Base-by-base conservation (phyloP, 2,113 vertebrate species). In the Telmatochromis sp. region DNA sequence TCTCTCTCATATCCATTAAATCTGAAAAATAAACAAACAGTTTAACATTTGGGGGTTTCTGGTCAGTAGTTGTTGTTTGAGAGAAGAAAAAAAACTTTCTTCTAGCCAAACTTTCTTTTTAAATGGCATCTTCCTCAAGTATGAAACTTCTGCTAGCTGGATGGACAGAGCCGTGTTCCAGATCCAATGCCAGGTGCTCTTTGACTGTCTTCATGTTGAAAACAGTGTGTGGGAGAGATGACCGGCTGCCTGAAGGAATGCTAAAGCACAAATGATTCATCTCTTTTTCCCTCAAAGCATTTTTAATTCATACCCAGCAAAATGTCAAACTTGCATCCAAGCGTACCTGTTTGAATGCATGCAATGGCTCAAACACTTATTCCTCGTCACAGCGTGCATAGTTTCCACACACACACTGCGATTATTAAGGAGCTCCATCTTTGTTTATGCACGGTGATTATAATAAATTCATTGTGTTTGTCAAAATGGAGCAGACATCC, bases 381-480 rank as follows among this genome's bases (percentile, higher is more conserved):
- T 85, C 84, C 57, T 86, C 23, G 4, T 86, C 73, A 54, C 68
- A 80, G 28, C 23, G 4, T 55, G 55, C 5, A 8, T 26, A 9
- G 45, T 80, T 88, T 65, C 17, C 17, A 23, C 84, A 57, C 53
- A 57, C 53, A 54, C 57, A 28, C 26, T 42, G 51, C 82, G 55
- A 88, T 49, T 54, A 85, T 54, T 45, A n/a, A 86, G 51, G 70
- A 57, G 81, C 85, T 55, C 82, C 9, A 79, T 83, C 75, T 88
- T 86, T 91, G 85, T 90, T 88, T 83, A 26, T 93, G 85, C 10
- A 7, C 9, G 55, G 81, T 91, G 81, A 91, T 94, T 78, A 49
- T 78, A 54, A 94, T 91, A 91, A 93, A 95, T 94, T 91, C 80
- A 93, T 93, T 91, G 80, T 94, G 89, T 92, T 94, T 94, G 91